Conservation (phyloP, 2,888 invertebrate species). For the Microctonus brassicae region DNA sequence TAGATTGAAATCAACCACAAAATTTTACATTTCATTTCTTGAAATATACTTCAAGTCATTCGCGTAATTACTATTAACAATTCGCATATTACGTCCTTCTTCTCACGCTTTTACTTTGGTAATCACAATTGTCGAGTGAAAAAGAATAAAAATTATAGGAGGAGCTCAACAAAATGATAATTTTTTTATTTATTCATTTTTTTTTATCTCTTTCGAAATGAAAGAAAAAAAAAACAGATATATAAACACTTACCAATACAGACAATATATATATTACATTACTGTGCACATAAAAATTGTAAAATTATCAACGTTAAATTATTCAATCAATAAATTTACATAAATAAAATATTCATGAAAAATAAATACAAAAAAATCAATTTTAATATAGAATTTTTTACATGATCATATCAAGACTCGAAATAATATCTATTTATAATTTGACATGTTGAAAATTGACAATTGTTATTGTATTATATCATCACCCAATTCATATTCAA, state of each 20-base stretch:
- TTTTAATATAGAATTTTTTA: not conserved
- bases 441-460: not conserved
- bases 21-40: constrained; percentile 9
- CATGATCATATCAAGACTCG: not conserved
- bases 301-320: not conserved
- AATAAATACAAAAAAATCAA: not conserved
- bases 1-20: constrained; percentile 19
- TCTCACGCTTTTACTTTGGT: constrained; percentile 47
- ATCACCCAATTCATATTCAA: not conserved
- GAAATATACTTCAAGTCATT: constrained; percentile 2
- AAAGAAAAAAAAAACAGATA: not conserved
- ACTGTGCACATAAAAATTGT: not conserved
- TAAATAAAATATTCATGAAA: not conserved
- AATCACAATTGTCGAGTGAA: constrained; percentile 12
- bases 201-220: not conserved
- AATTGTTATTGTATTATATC: not conserved
- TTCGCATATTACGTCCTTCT: constrained; percentile 39
- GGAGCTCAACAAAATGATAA: not conserved
- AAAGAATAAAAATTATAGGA: constrained; percentile 2
- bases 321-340: not conserved
- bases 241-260: not conserved
- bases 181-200: not conserved
- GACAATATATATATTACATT: not conserved
- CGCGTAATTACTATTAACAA: constrained; percentile 16
- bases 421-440: not conserved